phyloP scores from a whole-genome alignment of 2,113 vertebrate species.

The Agapornis roseicollis region DNA sequence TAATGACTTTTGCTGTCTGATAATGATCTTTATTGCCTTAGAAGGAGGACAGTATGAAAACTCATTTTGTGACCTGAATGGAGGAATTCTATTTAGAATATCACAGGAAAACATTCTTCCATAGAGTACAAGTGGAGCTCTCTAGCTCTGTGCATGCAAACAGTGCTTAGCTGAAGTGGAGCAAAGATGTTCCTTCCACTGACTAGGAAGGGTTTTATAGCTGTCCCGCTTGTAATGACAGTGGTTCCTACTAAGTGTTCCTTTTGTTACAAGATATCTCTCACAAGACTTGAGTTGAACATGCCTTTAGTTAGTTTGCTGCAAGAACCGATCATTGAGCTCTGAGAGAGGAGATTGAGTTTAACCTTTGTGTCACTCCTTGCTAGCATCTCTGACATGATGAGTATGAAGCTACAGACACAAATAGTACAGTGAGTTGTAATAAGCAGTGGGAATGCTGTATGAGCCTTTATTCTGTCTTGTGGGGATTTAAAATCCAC shows the following conservation, averaged over 20 bases:
- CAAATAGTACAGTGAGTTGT: neutral
- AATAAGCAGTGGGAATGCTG: neutral
- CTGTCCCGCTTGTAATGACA: neutral
- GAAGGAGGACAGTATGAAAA: neutral
- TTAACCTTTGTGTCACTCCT: neutral
- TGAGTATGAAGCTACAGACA: neutral
- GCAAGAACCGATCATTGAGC: neutral
- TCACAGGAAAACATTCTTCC: neutral
- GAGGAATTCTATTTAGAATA: neutral
- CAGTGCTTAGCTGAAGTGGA: neutral
- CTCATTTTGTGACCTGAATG: neutral
- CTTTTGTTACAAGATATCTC: neutral
- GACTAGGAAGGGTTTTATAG: neutral
- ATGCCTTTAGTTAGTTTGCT: neutral
- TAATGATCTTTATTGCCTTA: neutral
- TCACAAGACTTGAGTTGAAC: neutral
- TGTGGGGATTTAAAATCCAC: neutral
- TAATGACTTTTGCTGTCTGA: neutral
- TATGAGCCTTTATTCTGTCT: neutral
- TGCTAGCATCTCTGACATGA: neutral
- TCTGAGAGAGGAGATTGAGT: neutral
- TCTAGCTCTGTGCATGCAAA: neutral
- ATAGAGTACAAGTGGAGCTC: neutral
- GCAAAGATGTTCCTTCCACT: neutral
- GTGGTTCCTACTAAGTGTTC: neutral